Base-by-base conservation (phyloP, 2,888 invertebrate genomes). In the Didymodactylos carnosus region DNA sequence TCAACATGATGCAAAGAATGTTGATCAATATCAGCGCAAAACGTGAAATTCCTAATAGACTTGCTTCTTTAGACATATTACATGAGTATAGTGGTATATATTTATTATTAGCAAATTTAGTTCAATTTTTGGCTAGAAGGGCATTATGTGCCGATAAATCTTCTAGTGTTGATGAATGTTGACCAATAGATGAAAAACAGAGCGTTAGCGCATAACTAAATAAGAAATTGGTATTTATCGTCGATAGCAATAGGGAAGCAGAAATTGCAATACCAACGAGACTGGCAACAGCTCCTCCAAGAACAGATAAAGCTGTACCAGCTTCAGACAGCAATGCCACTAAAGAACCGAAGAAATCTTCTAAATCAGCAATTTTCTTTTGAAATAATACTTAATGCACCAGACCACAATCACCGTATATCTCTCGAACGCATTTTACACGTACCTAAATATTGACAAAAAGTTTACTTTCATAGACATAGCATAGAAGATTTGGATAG, bases 211-310 rank as follows among this genome's bases (percentile, higher is more conserved):
- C n/a, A 19, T 46, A 46, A 19, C 46, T 46, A 46, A 46, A 46
- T 46, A 46, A 46, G 16, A 82, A 79, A 78, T 84, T 91, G 75
- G 89, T 88, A 83, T 91, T 90, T 2, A 90, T 90, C 72, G 90
- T 89, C 6, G 90, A 90, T 0, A 90, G 90, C 75, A 90, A 83
- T 23, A 91, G 82, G 0, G 90, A 90, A 0, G 90, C 90, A 0
- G 90, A 90, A 78, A 91, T 90, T 8, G 90, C 90, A 8, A 90
- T 90, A 6, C 90, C 90, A 0, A 90, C 90, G 10, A 90, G 83
- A 0, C 90, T 89, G 0, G 89, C 88, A 8, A 89, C 87, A 81
- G 90, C 89, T 73, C 89, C 89, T 43, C 90, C 89, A 19, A 90
- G 83, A 19, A 90, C 87, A 3, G 89, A 89, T 71, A 90, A 83